These are phyloP conservation scores for human DNA, from an alignment of 2,113 vertebrate species.

Conservation along the genomic window DNA sequence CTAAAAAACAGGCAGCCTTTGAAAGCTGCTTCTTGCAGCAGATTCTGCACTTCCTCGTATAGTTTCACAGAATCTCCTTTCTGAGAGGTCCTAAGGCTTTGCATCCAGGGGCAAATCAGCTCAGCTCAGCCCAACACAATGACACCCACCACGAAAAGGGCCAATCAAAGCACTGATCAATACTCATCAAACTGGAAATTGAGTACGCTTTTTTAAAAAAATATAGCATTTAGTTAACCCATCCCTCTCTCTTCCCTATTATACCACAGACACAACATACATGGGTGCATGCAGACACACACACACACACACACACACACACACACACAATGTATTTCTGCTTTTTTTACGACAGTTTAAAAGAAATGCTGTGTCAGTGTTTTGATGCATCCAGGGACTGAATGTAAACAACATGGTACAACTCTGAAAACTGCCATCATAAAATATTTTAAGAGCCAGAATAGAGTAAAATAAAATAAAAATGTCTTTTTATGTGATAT, in stretches of 20 bases:
- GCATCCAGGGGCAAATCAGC: constrained; percentile 35
- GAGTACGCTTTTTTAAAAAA: background rate
- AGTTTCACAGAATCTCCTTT: background rate
- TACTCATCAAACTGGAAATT: constrained; percentile 58
- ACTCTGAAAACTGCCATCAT: constrained; percentile 88
- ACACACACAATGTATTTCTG: constrained; percentile 67
- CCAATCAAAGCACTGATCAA: constrained; percentile 51
- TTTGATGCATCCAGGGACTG: constrained; percentile 87
- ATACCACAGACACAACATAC: background rate
- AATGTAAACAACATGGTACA: constrained; percentile 89
- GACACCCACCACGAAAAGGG: constrained; percentile 62
- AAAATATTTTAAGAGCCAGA: constrained; percentile 92
- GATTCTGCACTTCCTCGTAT: background rate
- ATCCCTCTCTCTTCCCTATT: background rate
- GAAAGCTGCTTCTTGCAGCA: constrained; percentile 33
- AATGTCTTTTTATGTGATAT: constrained; percentile 93
- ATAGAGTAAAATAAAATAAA: constrained; percentile 92
- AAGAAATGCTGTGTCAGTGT: constrained; percentile 86
- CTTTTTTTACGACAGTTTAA: constrained; percentile 75
- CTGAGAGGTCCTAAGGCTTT: constrained; percentile 37
- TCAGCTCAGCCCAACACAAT: background rate
- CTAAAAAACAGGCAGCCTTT: constrained; percentile 52
- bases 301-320: background rate
- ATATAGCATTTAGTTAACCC: background rate
- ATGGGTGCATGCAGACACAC: background rate